Evolutionary conservation across 1,140 invertebrate genomes (phyloP).

Genomic region (Amphibalanus amphitrite): DNA sequence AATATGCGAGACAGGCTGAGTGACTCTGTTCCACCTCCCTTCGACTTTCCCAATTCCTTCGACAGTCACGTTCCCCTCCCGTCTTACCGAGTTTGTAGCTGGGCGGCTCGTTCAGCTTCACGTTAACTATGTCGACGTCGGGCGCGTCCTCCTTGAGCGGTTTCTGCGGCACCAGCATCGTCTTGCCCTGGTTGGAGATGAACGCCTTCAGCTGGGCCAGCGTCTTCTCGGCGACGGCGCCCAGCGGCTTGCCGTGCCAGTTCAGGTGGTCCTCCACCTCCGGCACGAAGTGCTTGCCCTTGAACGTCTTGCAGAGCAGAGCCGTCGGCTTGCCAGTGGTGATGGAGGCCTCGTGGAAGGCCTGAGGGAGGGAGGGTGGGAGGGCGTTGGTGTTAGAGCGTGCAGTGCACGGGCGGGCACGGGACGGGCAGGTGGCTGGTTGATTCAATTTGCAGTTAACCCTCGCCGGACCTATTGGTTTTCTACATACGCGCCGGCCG

Average conservation of each 20-base stretch:
- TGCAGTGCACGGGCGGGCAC: no score
- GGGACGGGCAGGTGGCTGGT: no score
- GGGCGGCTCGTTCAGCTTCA: constrained; percentile 66
- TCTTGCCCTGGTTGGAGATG: constrained; percentile 39
- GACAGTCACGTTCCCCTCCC: neutral
- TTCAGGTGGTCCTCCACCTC: constrained; percentile 81
- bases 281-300: constrained; percentile 65
- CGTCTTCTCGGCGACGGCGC: constrained; percentile 52
- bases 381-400: no score
- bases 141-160: constrained; percentile 51
- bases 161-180: constrained; percentile 39
- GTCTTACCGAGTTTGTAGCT: constrained; percentile 47
- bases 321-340: constrained; percentile 76
- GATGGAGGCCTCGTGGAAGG: constrained; percentile 58
- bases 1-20: no score
- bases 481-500: no score
- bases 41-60: neutral
- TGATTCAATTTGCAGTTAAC: no score
- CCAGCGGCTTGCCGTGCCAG: constrained; percentile 95
- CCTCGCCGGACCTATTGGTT: no score
- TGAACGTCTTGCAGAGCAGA: constrained; percentile 87
- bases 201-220: constrained; percentile 43
- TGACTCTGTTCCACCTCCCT: no score
- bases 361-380: constrained; percentile 25
- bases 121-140: constrained; percentile 47